phyloP scores from a whole-genome alignment of 2,797 vertebrate genomes.

The Labroides dimidiatus region DNA sequence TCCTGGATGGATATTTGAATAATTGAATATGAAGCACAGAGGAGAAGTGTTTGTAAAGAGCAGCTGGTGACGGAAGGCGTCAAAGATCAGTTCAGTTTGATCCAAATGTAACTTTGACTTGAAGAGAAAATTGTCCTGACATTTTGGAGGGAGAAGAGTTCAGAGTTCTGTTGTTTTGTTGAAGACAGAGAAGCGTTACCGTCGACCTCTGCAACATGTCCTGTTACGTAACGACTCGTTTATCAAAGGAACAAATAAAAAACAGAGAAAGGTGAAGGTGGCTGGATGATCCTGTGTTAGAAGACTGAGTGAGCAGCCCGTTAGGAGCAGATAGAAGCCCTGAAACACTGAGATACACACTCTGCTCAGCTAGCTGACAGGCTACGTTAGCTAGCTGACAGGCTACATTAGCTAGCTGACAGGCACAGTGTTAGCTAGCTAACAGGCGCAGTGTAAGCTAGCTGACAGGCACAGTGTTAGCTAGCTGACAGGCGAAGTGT shows the following conservation, averaged over 20 bases:
- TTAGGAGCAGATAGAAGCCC: constrained; percentile 68
- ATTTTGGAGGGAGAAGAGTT: not conserved
- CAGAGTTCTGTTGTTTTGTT: not conserved
- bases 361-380: no score
- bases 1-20: not conserved
- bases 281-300: constrained; percentile 37
- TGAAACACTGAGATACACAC: not conserved
- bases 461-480: no score
- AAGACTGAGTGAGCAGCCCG: constrained; percentile 58
- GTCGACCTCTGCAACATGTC: constrained; percentile 12
- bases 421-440: no score
- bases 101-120: not conserved
- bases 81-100: constrained; percentile 4
- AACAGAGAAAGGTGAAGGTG: not conserved
- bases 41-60: not conserved
- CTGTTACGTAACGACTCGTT: constrained; percentile 13
- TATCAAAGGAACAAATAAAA: constrained; percentile 32
- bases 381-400: no score
- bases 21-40: constrained; percentile 2
- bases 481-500: no score
- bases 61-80: not conserved
- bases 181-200: not conserved
- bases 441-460: no score
- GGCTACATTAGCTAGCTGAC: no score
- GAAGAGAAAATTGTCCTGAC: not conserved